Evolutionary conservation across 2,888 invertebrate genomes (phyloP), one percentile per base, ranked within the genome.

Genomic region (Cryptus viduatorius): DNA sequence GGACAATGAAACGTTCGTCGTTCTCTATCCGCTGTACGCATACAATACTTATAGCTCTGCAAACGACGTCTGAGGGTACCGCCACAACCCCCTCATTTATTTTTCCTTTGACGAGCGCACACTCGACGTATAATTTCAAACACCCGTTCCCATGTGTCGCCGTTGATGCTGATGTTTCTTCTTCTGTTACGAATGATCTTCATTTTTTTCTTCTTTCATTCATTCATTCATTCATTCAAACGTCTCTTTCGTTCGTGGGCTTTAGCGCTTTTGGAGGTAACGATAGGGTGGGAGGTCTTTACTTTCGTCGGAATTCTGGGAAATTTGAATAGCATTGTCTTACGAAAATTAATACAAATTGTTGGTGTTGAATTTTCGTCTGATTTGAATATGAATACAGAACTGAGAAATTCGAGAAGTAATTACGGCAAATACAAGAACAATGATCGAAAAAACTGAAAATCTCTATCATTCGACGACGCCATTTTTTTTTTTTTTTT

Each of bases 1-100:
- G 48, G 44, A 79, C 37, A 64, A 75, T 75, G 12, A 64, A 64
- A 50, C 64, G 31, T 64, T 75, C 61, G 14, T 61, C 14, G 10
- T 53, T 37, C 37, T 37, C 37, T 37, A 37, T 37, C 53, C 53
- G 53, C 53, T n/a, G 53, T 53, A 10, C 53, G 19, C 53, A 16
- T 12, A 4, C 56, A 24, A 37, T 56, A 56, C 2, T 19, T 56
- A 12, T 4, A 56, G 56, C 56, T 4, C 24, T 24, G 3, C 56
- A 12, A 37, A 37, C 37, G 37, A 12, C 4, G 56, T 24, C 56
- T 10, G 24, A 8, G 12, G 56, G 24, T 56, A 19, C 56, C 10
- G 24, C 8, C 37, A 37, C 24, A 24, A 56, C 56, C 24, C 56
- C 24, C 56, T 56, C 56, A 56, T 56, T 56, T 56, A 56, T 56